Evolutionary conservation across 2,888 invertebrate species (phyloP), one percentile per base, ranked within the genome.

Genomic region (Peribatodes rhomboidaria): DNA sequence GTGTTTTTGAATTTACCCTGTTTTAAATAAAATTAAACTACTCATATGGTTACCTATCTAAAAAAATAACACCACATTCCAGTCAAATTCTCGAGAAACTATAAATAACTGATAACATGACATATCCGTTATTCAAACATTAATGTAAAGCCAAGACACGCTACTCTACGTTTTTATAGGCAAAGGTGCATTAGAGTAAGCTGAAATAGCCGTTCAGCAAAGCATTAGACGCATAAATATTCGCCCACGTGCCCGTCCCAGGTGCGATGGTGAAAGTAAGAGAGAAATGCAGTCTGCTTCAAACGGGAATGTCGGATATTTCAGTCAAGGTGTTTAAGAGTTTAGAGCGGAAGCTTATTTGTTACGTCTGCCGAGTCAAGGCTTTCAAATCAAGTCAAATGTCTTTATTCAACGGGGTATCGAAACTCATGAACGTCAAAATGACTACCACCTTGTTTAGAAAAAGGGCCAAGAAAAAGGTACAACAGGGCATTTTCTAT

Each of bases 171-270:
- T 20, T 18, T 16, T 50, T 50, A 49, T 49, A 33, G 49, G 16
- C 16, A 50, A 18, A 35, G 35, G 50, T 20, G 20, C 63, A 58
- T 27, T 68, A 71, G 69, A 69, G 71, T 77, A 71, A 77, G 74
- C 72, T 73, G 74, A 68, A 71, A 73, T 73, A 69, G 72, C 72
- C 67, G 67, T 68, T 67, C 41, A 55, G 49, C 57, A 67, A 73
- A 70, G 71, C 66, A 72, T 71, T 72, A 72, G 68, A 57, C 67
- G 59, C 76, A 77, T 81, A 81, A 82, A 81, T 79, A 78, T 72
- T 65, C 79, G 72, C 82, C 81, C 74, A 80, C 83, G 66, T 27
- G n/a, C 68, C 37, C 50, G 52, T 53, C 39, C 37, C 58, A 54
- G 58, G 58, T 44, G 62, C 44, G 16, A 57, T 53, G 73, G 69